These are phyloP conservation scores for Dolichoris vasculosae DNA, from an alignment of 1,140 invertebrate species.

Conservation along the genomic window DNA sequence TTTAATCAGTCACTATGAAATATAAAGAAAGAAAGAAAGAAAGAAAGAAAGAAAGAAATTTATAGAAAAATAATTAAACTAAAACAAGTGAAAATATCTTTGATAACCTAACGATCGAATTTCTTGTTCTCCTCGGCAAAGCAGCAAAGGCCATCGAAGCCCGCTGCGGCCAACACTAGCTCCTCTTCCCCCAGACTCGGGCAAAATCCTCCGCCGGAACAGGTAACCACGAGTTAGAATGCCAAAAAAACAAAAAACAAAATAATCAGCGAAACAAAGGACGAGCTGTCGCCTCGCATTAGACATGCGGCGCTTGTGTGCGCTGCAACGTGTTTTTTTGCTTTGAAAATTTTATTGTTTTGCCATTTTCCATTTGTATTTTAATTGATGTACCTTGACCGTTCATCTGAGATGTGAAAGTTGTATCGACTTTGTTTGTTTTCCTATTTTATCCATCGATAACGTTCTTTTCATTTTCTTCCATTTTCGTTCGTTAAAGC, in stretches of 20 bases:
- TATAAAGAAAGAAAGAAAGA: neutral
- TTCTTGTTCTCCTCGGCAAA: constrained; percentile 73
- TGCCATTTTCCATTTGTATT: constrained; percentile 9
- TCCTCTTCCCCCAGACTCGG: constrained; percentile 75
- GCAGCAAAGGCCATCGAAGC: constrained; percentile 77
- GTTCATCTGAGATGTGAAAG: constrained; percentile 43
- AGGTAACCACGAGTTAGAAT: constrained; percentile 74
- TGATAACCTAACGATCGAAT: constrained; percentile 66
- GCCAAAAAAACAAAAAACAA: constrained; percentile 41
- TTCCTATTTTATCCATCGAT: too few species aligned
- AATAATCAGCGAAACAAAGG: constrained; percentile 24
- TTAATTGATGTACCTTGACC: constrained; percentile 2
- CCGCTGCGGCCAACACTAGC: constrained; percentile 75
- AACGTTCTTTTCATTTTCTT: neutral
- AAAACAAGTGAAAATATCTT: constrained; percentile 5
- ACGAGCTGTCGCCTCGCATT: constrained; percentile 29
- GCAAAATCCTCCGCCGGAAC: constrained; percentile 77
- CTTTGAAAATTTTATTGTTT: constrained; percentile 47
- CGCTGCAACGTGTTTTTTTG: constrained; percentile 48
- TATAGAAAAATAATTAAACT: constrained; percentile 11
- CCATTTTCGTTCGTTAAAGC: too few species aligned
- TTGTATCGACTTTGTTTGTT: neutral
- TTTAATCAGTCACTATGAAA: neutral
- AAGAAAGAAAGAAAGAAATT: neutral
- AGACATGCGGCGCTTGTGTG: constrained; percentile 25